A percentile compares a stretch with the other conserved stretches of the same genome.
Conservation (phyloP, 2,113 vertebrate species). For the Sinocyclocheilus grahami region DNA sequence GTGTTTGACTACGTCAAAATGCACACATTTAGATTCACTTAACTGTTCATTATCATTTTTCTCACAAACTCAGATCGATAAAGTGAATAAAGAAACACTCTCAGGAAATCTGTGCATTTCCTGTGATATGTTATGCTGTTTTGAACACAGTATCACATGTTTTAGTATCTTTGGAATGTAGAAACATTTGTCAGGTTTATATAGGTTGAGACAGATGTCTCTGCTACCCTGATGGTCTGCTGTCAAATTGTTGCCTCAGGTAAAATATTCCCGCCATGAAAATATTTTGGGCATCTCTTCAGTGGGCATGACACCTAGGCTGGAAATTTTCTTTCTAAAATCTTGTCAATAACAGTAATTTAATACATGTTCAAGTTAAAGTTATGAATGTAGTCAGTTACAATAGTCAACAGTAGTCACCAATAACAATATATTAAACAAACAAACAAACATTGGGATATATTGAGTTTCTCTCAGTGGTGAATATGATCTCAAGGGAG, state of each 20-base stretch:
- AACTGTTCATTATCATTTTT: not conserved
- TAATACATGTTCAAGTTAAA: no score
- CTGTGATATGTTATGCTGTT: not conserved
- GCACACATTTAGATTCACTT: not conserved
- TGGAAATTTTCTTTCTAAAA: no score
- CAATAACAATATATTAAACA: not conserved
- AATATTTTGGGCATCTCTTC: not conserved
- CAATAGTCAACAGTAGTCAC: not conserved
- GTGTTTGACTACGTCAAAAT: no score
- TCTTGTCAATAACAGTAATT: no score
- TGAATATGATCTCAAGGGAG: not conserved
- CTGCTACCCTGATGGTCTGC: not conserved
- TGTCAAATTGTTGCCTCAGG: not conserved
- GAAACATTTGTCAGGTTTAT: not conserved
- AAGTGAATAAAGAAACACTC: not conserved
- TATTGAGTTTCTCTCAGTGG: not conserved
- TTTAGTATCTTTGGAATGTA: not conserved
- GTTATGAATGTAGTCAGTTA: no score
- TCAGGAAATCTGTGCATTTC: slow-evolving; percentile 2
- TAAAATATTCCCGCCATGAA: not conserved
- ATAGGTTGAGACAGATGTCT: not conserved
- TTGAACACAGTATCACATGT: not conserved
- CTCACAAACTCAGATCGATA: not conserved
- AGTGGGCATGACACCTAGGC: not conserved
- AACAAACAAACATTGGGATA: not conserved